Base-by-base conservation (phyloP, 2,888 invertebrate species). In the Drosophila mimetica region DNA sequence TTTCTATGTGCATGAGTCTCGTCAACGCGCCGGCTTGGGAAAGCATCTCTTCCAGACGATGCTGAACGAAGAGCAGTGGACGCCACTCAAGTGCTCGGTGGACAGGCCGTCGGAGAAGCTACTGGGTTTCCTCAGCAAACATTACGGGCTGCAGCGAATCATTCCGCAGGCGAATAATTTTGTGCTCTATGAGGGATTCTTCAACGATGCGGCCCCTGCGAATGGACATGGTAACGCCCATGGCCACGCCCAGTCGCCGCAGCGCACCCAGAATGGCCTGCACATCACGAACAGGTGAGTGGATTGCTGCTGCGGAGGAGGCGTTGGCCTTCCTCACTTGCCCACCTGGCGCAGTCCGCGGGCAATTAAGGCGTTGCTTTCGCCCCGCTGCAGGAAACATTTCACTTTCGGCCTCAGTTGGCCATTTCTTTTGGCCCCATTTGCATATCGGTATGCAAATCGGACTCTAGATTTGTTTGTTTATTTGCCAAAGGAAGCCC, bases 51-150 rank as follows among this genome's bases (percentile, higher is more conserved):
- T 97, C 92, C 96, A 98, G 77, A 93, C 94, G 86, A 98, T 99
- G 98, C 92, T 94, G 69, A 91, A 96, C 94, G 95, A 95, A 75
- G 94, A 95, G 91, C 93, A 94, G 54, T 92, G 95, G 44, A 91
- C 92, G 48, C 95, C 96, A 0, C 92, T 94, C 3, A 95, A 96
- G 89, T 92, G 98, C 83, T 98, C 99, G 0, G 96, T 99, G 72
- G 99, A 99, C 91, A 94, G 97, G 39, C 99, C 99, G 0, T 98
- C 98, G 0, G 94, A 95, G 50, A 98, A 98, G 91, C 95, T 98
- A 87, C 93, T 97, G 76, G 94, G 94, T 32, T 99, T 99, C 91
- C 92, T 99, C 18, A 93, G 93, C 39, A 97, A 97, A 90, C 96
- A 98, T 91, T 99, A 97, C 91, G 93, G 93, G 16, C 70, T 93